Evolutionary conservation across 2,797 vertebrate genomes (phyloP).

Genomic region (Danio jaintianensis): DNA sequence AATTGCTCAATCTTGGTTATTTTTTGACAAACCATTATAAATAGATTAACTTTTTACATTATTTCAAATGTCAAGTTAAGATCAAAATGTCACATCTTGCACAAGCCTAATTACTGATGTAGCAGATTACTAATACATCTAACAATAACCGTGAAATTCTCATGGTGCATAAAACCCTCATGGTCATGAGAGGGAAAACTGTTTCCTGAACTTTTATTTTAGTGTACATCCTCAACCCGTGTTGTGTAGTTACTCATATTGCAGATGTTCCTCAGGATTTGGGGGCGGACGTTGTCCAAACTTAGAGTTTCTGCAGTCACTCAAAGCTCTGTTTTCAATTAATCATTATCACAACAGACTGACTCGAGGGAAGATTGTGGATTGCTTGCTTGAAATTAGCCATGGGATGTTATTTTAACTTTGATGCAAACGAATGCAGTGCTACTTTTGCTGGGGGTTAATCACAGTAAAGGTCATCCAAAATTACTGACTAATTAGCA

Average conservation of each 20-base stretch:
- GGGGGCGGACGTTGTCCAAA: not conserved
- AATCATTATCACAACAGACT: not conserved
- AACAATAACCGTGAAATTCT: slow-evolving; percentile 3
- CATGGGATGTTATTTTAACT: not conserved
- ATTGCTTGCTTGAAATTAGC: slow-evolving; percentile 7
- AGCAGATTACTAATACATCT: not conserved
- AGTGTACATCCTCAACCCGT: too few relatives aligned
- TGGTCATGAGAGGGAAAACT: not conserved
- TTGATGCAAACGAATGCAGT: not conserved
- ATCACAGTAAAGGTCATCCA: not conserved
- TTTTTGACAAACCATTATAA: not conserved
- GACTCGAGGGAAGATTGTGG: not conserved
- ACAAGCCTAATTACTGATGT: not conserved
- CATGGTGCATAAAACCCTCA: not conserved
- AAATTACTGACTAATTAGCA: not conserved
- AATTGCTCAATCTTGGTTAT: not conserved
- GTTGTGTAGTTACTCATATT: not conserved
- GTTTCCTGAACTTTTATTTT: not conserved
- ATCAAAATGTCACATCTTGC: not conserved
- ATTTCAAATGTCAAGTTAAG: not conserved
- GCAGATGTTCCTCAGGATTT: not conserved
- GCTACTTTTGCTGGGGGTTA: not conserved
- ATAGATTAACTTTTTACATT: slow-evolving; percentile 1
- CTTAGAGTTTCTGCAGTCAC: not conserved
- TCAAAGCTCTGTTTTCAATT: not conserved